A percentile compares a stretch with the other conserved stretches of the same genome.
These are phyloP conservation scores for Operophtera brumata DNA, from an alignment of 2,888 invertebrate genomes.

Conservation along the genomic window DNA sequence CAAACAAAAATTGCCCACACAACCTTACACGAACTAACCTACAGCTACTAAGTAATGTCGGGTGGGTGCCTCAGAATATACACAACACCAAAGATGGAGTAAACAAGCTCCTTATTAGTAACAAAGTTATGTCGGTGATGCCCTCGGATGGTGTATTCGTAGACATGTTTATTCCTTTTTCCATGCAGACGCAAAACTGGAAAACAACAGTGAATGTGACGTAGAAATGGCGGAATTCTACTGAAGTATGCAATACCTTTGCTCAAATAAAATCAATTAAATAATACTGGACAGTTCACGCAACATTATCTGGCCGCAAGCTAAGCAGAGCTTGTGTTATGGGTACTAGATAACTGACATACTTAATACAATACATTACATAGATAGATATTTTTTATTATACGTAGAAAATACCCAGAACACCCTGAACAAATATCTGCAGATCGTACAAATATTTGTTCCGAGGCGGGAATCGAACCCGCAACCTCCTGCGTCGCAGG, in stretches of 20 bases:
- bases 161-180: conserved; percentile 1
- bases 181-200: background rate
- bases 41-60: background rate
- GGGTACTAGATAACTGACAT: too few relatives aligned
- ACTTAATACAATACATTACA: too few relatives aligned
- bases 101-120: conserved; percentile 6
- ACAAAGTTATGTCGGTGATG: conserved; percentile 4
- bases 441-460: too few relatives aligned
- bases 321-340: too few relatives aligned
- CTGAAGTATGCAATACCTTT: background rate
- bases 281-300: too few relatives aligned
- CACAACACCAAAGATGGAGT: conserved; percentile 1
- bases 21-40: background rate
- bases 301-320: too few relatives aligned
- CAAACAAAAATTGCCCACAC: background rate
- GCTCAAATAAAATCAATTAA: too few relatives aligned
- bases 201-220: background rate
- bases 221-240: background rate
- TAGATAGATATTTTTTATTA: too few relatives aligned
- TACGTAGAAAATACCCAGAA: too few relatives aligned
- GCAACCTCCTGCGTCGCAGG: too few relatives aligned
- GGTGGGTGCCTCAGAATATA: background rate
- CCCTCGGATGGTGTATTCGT: background rate
- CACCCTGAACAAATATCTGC: too few relatives aligned
- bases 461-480: too few relatives aligned